Evolutionary conservation across 1,140 invertebrate species (phyloP), one percentile per base, ranked within the genome.

Genomic region (Spodoptera litura): DNA sequence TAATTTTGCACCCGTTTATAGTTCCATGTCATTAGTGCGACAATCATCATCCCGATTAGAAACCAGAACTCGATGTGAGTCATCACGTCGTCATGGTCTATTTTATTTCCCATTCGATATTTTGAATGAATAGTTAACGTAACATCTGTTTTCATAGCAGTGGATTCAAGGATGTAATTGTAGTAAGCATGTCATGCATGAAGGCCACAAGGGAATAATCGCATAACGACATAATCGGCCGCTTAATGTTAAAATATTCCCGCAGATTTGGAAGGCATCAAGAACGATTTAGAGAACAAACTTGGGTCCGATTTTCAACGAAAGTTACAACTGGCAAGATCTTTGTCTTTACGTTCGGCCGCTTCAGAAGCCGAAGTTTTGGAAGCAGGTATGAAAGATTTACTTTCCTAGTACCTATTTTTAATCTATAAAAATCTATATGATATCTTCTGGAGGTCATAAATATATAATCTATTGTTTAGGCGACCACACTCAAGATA

Each of bases 191-290:
- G 25, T 62, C 25, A 31, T 27, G 59, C 59, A 27, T 27, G 31
- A 27, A 31, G 59, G 31, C 13, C 25, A 62, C 59, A 38, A 62
- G 9, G 27, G 13, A 27, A 62, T 62, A 62, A 62, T 62, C 25
- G 38, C 25, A 31, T 27, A 62, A 27, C 11, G 5, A 31, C 4
- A 27, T 62, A 62, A 31, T 62, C 13, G 31, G 35, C 27, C 25
- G 27, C 13, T 38, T 27, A 61, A 31, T 51, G 31, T 76, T 76
- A 61, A 80, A 68, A 79, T 85, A 77, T 89, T 81, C 52, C 90
- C 95, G 49, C 88, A 95, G 97, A 97, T 92, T 93, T 98, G 56
- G 95, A 96, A 78, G 97, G 97, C 89, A 96, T 98, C 51, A 97
- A 97, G 89, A 96, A 96, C 77, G 96, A 97, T 78, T 92, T 98